A percentile compares a stretch with the other conserved stretches of the same genome.
Evolutionary conservation across 2,797 vertebrate species (phyloP).

Genomic region (Bradypus variegatus): DNA sequence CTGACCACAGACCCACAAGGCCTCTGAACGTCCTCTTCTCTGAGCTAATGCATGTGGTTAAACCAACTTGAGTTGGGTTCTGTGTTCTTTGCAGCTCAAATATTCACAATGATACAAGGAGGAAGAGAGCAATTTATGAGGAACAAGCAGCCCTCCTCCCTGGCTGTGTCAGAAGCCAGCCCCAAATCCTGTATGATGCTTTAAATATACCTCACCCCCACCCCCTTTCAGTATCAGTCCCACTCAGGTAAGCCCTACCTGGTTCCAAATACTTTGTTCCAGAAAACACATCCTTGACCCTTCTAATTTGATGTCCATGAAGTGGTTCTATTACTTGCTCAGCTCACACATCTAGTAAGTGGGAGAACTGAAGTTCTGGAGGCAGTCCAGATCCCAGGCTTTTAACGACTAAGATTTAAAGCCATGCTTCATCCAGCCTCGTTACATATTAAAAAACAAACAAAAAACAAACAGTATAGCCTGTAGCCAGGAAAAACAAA

Average conservation of each 20-base stretch:
- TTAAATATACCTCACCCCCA: neutral
- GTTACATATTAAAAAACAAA: neutral
- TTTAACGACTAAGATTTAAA: conserved; percentile 27
- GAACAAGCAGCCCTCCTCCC: neutral
- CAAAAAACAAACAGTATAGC: neutral
- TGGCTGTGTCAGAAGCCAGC: neutral
- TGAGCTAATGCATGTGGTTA: conserved; percentile 17
- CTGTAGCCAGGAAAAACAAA: neutral
- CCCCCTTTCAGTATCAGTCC: neutral
- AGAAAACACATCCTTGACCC: neutral
- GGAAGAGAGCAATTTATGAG: neutral
- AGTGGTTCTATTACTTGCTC: neutral
- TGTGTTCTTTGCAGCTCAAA: neutral
- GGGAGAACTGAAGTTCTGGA: conserved; percentile 19
- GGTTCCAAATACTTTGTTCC: neutral
- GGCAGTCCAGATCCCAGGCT: conserved; percentile 23
- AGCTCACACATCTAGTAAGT: conserved; percentile 29
- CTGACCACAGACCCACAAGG: neutral
- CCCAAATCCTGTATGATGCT: neutral
- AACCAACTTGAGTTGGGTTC: neutral
- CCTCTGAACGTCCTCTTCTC: neutral
- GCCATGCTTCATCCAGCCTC: neutral
- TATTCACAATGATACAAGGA: neutral
- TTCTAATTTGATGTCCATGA: neutral
- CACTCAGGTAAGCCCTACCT: neutral